phyloP scores from a whole-genome alignment of 2,888 invertebrate genomes.

The Aradus depressus region DNA sequence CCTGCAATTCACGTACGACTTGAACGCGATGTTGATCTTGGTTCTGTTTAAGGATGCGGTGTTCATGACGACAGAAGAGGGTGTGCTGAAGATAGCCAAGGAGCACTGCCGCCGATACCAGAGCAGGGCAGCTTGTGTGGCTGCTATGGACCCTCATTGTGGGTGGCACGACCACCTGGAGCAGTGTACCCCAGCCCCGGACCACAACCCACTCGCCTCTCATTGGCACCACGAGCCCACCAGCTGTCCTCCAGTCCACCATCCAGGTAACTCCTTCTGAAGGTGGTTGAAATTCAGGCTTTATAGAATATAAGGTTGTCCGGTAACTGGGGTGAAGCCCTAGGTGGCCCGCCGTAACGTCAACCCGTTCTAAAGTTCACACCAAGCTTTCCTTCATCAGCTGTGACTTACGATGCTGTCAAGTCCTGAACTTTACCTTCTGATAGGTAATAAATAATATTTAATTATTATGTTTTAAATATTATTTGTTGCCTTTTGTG shows the following conservation, averaged over 20 bases:
- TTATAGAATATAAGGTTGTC: too few species aligned
- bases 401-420: too few species aligned
- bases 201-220: slow-evolving; percentile 47
- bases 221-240: slow-evolving; percentile 65
- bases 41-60: slow-evolving; percentile 49
- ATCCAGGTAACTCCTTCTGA: slow-evolving; percentile 40
- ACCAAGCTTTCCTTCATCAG: too few species aligned
- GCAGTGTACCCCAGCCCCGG: slow-evolving; percentile 59
- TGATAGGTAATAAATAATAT: too few species aligned
- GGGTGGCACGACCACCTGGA: slow-evolving; percentile 77
- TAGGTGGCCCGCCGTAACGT: too few species aligned
- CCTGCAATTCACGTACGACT: neutral
- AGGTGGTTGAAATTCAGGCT: too few species aligned
- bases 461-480: too few species aligned
- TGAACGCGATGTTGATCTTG: neutral
- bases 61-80: slow-evolving; percentile 59
- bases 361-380: too few species aligned
- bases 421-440: too few species aligned
- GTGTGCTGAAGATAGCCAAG: slow-evolving; percentile 60
- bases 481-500: too few species aligned
- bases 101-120: slow-evolving; percentile 66
- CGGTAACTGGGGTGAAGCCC: too few species aligned
- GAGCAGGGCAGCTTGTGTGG: slow-evolving; percentile 58
- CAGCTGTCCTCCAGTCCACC: slow-evolving; percentile 55
- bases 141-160: slow-evolving; percentile 86